These are phyloP conservation scores for Enteromius fasciolatus DNA, from an alignment of 2,797 vertebrate species.

Conservation along the genomic window DNA sequence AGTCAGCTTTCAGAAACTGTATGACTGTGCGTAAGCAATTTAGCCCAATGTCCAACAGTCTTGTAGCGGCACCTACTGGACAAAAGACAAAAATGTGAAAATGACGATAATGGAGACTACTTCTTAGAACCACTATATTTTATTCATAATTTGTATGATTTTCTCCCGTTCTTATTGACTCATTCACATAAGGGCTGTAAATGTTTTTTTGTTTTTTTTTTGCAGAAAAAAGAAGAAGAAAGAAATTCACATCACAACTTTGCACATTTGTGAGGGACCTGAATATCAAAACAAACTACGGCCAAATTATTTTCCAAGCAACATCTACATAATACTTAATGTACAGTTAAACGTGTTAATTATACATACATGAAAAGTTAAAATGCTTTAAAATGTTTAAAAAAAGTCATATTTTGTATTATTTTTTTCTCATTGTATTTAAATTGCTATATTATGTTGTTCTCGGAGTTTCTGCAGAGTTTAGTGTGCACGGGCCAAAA, in stretches of 20 bases:
- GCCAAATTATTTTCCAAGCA: too few relatives aligned
- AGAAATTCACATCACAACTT: not conserved
- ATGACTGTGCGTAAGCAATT: too few relatives aligned
- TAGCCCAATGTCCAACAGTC: slow-evolving; percentile 50
- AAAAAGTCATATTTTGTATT: too few relatives aligned
- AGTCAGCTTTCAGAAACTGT: too few relatives aligned
- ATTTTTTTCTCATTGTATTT: not conserved
- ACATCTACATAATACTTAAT: too few relatives aligned
- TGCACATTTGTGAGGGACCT: not conserved
- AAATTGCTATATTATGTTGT: not conserved
- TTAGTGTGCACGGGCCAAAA: not conserved
- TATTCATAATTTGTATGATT: not conserved
- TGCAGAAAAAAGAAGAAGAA: accelerated
- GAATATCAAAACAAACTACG: not conserved
- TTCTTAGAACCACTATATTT: slow-evolving; percentile 1
- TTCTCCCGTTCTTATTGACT: not conserved
- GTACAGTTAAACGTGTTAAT: too few relatives aligned
- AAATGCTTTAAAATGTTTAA: too few relatives aligned
- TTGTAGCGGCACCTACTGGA: slow-evolving; percentile 70
- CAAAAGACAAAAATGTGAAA: not conserved
- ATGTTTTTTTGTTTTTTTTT: not conserved
- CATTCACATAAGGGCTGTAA: not conserved
- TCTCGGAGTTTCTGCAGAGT: not conserved
- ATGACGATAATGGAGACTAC: not conserved
- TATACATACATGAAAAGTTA: too few relatives aligned